Percentiles rank a stretch among this genome's conserved stretches.
Conservation (phyloP, 2,797 vertebrate genomes). For the Acridotheres tristis region DNA sequence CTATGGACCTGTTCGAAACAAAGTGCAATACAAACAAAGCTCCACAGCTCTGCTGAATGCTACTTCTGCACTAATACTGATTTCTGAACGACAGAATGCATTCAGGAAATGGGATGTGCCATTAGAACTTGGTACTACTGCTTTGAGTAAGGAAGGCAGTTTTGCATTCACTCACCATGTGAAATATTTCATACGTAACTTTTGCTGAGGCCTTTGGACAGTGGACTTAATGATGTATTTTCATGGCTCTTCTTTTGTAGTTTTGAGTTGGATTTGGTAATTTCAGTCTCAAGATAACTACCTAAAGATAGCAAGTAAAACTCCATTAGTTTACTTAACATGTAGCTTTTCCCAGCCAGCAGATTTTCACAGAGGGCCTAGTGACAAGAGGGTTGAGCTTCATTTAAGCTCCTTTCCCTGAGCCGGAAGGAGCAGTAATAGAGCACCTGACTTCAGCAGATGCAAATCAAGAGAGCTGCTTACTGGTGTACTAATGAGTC, state of each 20-base stretch:
- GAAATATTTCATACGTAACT: neutral
- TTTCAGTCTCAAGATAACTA: neutral
- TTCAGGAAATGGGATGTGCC: rapidly evolving
- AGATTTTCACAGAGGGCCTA: neutral
- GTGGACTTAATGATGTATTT: neutral
- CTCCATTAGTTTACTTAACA: neutral
- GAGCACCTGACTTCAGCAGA: neutral
- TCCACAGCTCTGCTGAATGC: neutral
- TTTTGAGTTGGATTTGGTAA: neutral
- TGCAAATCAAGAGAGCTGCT: rapidly evolving
- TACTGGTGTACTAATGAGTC: neutral
- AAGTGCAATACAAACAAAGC: neutral
- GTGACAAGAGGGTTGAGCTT: neutral
- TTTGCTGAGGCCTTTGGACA: neutral
- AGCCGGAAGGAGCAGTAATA: neutral
- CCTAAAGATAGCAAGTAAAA: neutral
- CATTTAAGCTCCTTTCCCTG: neutral
- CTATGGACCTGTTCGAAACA: neutral
- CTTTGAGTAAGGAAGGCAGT: neutral
- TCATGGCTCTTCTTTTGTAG: neutral
- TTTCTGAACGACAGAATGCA: neutral
- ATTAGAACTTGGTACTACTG: neutral
- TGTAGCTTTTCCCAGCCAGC: neutral
- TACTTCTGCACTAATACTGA: neutral
- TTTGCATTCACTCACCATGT: neutral